Evolutionary conservation across 2,888 invertebrate species (phyloP), one percentile per base, ranked within the genome.

Genomic region (Torymus aiolomorphi): DNA sequence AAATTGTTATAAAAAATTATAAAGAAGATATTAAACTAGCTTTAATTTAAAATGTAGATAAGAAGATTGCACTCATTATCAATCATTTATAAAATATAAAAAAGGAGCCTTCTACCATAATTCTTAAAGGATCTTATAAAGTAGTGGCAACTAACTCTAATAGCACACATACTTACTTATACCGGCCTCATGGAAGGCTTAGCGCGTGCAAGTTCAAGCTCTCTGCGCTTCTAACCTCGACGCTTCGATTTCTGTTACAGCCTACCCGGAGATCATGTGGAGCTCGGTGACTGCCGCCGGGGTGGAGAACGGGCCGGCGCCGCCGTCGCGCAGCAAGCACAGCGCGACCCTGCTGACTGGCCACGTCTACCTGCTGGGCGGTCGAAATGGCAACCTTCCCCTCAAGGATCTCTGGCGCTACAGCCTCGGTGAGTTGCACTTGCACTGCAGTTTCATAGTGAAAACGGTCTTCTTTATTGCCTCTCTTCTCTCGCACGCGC

Each of bases 391-490:
- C 20, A 94, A 95, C 86, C 92, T 96, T 84, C 96, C 96, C 3
- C 93, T 96, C 80, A 94, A 95, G 89, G 97, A 97, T 91, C 94
- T 97, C 88, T 97, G 97, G 97, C 93, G 94, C 86, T 96, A 95
- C 87, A 94, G 94, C 85, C 92, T 96, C 66, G 94, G 96, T 95
- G 86, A 92, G 91, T 85, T 31, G 2, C 31, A 31, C 5, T 31
- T 5, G 31, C 3, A 5, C 31, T 31, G 31, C 31, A 3, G 31
- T 31, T 24, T 24, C 24, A 24, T 24, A 2, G 3, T 3, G 24
- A 5, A 31, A 3, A 31, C 5, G 31, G 31, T 0, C 3, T 31
- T 0, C 31, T 4, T 31, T 31, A 31, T 31, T 31, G 31, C 1
- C 31, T 3, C 4, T 31, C 31, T 31, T 31, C 5, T 31, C 5